These are phyloP conservation scores for Glomeris maerens DNA, from an alignment of 1,140 invertebrate genomes.

Conservation along the genomic window DNA sequence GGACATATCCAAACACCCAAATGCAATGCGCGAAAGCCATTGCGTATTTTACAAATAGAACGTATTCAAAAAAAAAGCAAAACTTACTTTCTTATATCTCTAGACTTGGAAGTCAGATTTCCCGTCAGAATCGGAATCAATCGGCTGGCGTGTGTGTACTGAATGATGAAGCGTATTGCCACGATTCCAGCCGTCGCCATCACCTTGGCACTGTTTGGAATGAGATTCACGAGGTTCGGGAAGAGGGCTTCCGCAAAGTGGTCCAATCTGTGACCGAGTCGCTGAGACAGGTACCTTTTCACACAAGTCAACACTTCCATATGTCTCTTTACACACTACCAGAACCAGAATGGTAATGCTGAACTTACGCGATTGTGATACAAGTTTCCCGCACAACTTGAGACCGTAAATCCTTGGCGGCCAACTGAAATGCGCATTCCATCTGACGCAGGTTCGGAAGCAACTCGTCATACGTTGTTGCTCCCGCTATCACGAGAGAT, in stretches of 20 bases:
- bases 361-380: constrained; percentile 66
- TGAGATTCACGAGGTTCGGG: constrained; percentile 69
- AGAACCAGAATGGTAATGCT: background rate
- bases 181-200: constrained; percentile 80
- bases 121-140: constrained; percentile 73
- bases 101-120: constrained; percentile 68
- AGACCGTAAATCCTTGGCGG: constrained; percentile 74
- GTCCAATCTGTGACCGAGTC: constrained; percentile 58
- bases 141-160: constrained; percentile 65
- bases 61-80: constrained; percentile 1
- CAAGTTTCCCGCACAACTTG: constrained; percentile 88
- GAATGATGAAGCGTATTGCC: constrained; percentile 75
- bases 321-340: too few species aligned
- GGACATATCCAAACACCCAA: too few species aligned
- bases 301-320: background rate
- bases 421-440: constrained; percentile 62
- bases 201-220: constrained; percentile 92
- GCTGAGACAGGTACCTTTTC: constrained; percentile 59
- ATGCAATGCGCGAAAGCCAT: too few species aligned
- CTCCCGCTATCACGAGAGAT: constrained; percentile 62
- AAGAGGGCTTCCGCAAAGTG: constrained; percentile 68
- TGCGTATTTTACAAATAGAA: too few species aligned
- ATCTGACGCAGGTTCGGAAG: constrained; percentile 56
- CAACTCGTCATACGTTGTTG: constrained; percentile 67
- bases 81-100: constrained; percentile 60